phyloP scores from a whole-genome alignment of 2,888 invertebrate genomes.

The Chesias legatella region DNA sequence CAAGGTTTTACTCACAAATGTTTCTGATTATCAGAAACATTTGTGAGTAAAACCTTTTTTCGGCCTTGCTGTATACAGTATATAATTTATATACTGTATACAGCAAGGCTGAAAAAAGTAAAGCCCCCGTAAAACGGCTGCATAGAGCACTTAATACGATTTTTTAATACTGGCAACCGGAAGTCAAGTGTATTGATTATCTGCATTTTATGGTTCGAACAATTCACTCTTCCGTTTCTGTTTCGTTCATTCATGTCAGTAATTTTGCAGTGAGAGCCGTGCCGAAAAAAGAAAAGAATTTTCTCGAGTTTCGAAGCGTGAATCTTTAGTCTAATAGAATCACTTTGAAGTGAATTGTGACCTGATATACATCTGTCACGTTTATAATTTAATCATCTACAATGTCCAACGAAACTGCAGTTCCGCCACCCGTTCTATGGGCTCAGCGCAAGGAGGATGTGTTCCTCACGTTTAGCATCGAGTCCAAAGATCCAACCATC shows the following conservation, averaged over 20 bases:
- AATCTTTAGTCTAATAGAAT: conserved; percentile 18
- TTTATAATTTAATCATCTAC: conserved; percentile 20
- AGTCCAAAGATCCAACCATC: conserved; percentile 91
- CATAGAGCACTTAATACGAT: background rate
- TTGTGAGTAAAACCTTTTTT: too few species aligned
- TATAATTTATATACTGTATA: too few species aligned
- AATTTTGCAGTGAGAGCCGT: conserved; percentile 25
- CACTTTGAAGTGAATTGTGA: conserved; percentile 3
- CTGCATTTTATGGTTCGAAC: too few species aligned
- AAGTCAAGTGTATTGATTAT: background rate
- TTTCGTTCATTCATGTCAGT: conserved; percentile 18
- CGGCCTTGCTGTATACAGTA: too few species aligned
- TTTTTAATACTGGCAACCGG: conserved; percentile 4
- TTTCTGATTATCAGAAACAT: too few species aligned
- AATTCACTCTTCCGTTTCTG: conserved; percentile 2
- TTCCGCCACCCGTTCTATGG: conserved; percentile 94
- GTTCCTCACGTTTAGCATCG: conserved; percentile 94
- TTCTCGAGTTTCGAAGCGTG: conserved; percentile 18
- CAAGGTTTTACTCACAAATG: too few species aligned
- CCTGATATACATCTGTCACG: conserved; percentile 1
- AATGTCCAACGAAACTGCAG: conserved; percentile 74
- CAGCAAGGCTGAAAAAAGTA: too few species aligned
- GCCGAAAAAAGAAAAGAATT: conserved; percentile 12
- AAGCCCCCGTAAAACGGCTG: too few species aligned
- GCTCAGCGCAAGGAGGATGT: conserved; percentile 92